Conservation (phyloP, 1,140 invertebrate species). For the Solenopsis fugax region DNA sequence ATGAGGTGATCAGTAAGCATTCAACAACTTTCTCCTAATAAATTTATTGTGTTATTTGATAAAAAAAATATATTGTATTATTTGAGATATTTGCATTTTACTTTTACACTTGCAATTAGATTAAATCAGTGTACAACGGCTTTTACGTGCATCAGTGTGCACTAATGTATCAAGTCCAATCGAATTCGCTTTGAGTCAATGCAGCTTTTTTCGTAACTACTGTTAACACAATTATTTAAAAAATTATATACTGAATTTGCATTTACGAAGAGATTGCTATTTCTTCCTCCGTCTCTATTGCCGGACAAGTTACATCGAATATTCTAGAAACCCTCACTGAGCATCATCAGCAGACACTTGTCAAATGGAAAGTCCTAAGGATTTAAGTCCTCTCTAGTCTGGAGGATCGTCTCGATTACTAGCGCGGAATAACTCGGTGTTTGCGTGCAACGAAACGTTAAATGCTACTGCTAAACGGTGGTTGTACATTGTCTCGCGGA, state of each 20-base stretch:
- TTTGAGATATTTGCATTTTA: no score
- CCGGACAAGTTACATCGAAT: not conserved
- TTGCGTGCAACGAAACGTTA: constrained; percentile 71
- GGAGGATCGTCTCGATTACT: constrained; percentile 42
- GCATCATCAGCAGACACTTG: constrained; percentile 23
- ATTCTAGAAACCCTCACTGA: constrained; percentile 1
- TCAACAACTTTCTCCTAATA: no score
- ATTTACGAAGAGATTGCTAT: not conserved
- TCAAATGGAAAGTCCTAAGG: constrained; percentile 39
- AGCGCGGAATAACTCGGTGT: constrained; percentile 14
- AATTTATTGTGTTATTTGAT: no score
- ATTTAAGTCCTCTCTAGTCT: constrained; percentile 39
- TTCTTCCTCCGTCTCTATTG: not conserved
- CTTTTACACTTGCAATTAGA: no score
- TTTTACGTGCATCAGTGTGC: no score
- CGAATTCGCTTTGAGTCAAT: not conserved
- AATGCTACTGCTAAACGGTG: constrained; percentile 68
- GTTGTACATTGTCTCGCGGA: constrained; percentile 53
- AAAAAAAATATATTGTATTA: no score
- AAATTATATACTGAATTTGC: not conserved
- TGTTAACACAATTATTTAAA: not conserved
- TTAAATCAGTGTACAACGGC: no score
- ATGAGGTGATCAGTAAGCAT: no score
- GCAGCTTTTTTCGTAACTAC: not conserved
- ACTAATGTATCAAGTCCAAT: no score